Base-by-base conservation (phyloP, 2,113 vertebrate species). In the Nannobrachium achirus region DNA sequence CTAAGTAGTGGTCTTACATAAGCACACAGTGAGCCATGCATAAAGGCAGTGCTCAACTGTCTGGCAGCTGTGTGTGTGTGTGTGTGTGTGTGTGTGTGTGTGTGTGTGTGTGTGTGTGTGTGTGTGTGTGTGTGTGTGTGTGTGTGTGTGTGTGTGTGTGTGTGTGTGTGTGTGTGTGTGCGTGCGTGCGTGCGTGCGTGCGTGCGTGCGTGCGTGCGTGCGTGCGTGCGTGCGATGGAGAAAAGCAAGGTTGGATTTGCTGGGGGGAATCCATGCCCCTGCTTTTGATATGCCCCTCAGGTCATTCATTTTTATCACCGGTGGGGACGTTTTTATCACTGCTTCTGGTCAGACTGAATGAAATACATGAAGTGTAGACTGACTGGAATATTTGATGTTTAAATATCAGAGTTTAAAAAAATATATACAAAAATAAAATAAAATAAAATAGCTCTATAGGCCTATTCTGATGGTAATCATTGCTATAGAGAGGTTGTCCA, bases 1-100 rank as follows among this genome's bases (percentile, higher is more conserved):
- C 79, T 88, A 86, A 88, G 84, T 81, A 82, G 80, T 81, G 71
- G 80, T 89, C 86, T 90, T 89, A 88, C 86, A 85, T 90, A 88
- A 88, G 89, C 84, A 80, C 84, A 80, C 70, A 86, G 81, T 80
- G 86, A 85, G 78, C 82, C 86, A 85, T 78, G 86, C 87, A 86
- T 88, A 81, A 85, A 86, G 76, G 79, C 80, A 46, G 80, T 73
- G 64, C 77, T 83, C 75, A 87, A 83, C 80, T 7, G 82, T 87
- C 79, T 61, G 78, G 70, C 82, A 86, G 72, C 76, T 71, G 61
- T 68, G 63, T 1, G 55, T 59, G 66, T 48, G 45, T 25, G 45
- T 14, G 45, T 11, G 45, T 11, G 45, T 10, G n/a, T 16, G 16
- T 53, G 51, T 20, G 51, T 10, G 15, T 7, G 51, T 10, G 8